Evolutionary conservation across 2,888 invertebrate genomes (phyloP).

Genomic region (Cerastis leucographa): DNA sequence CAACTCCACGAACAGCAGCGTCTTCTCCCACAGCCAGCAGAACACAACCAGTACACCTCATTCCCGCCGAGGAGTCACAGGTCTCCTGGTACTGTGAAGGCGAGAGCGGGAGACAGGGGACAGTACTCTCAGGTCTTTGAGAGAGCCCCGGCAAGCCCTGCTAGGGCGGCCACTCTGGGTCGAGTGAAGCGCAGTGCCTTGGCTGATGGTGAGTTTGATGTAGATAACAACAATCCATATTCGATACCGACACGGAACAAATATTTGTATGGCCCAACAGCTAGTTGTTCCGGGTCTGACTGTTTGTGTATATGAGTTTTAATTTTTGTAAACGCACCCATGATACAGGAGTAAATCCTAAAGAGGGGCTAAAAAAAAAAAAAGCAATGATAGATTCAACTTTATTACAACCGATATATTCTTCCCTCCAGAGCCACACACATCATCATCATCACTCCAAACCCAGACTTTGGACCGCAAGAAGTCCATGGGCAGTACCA

Average conservation of each 20-base stretch:
- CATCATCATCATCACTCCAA: slow-evolving; percentile 88
- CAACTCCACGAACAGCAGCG: slow-evolving; percentile 89
- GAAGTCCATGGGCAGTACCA: slow-evolving; percentile 76
- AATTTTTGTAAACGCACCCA: too few relatives aligned
- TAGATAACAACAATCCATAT: not conserved
- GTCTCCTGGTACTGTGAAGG: slow-evolving; percentile 83
- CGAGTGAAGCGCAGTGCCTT: slow-evolving; percentile 84
- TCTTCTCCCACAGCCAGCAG: slow-evolving; percentile 84
- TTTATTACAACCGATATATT: not conserved
- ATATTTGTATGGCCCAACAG: too few relatives aligned
- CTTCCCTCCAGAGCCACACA: slow-evolving; percentile 82
- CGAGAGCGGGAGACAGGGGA: slow-evolving; percentile 86
- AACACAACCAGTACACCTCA: slow-evolving; percentile 88
- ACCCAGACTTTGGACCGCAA: slow-evolving; percentile 87
- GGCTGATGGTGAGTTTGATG: slow-evolving; percentile 77
- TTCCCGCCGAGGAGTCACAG: slow-evolving; percentile 83
- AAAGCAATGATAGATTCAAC: too few relatives aligned
- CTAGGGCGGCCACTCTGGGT: slow-evolving; percentile 84
- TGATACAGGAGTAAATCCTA: too few relatives aligned
- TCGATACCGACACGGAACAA: too few relatives aligned
- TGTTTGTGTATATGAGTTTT: too few relatives aligned
- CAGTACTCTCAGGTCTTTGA: slow-evolving; percentile 91
- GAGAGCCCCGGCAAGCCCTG: slow-evolving; percentile 89
- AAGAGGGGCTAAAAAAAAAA: too few relatives aligned
- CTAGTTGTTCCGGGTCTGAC: too few relatives aligned